phyloP scores from a whole-genome alignment of 1,140 invertebrate genomes.

The Orchesella cincta region DNA sequence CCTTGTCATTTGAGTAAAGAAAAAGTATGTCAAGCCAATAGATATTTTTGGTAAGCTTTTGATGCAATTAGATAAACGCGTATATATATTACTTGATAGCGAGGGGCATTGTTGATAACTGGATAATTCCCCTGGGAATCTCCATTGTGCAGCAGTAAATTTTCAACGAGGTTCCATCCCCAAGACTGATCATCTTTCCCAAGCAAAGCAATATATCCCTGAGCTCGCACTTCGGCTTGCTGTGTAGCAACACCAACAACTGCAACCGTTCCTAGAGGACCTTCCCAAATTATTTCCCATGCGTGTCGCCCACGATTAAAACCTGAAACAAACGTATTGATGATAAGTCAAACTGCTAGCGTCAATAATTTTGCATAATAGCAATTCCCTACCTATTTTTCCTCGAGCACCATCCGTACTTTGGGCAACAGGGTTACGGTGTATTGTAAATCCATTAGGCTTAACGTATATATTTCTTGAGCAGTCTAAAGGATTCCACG shows the following conservation, averaged over 20 bases:
- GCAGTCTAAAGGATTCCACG: slow-evolving; percentile 97
- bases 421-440: slow-evolving; percentile 97
- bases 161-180: slow-evolving; percentile 99
- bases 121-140: slow-evolving; percentile 95
- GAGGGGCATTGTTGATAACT: slow-evolving; percentile 91
- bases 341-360: background rate
- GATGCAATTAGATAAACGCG: background rate
- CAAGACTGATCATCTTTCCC: slow-evolving; percentile 96
- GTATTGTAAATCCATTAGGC: slow-evolving; percentile 94
- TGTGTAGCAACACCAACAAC: slow-evolving; percentile 94
- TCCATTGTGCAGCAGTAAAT: slow-evolving; percentile 94
- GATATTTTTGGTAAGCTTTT: background rate
- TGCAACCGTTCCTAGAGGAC: slow-evolving; percentile 91
- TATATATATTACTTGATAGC: slow-evolving; percentile 80
- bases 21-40: slow-evolving; percentile 32
- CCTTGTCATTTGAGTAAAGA: slow-evolving; percentile 60
- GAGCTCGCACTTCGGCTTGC: slow-evolving; percentile 67
- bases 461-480: slow-evolving; percentile 96
- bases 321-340: slow-evolving; percentile 63
- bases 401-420: slow-evolving; percentile 95
- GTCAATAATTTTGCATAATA: background rate
- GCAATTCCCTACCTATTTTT: slow-evolving; percentile 67
- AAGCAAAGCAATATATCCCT: slow-evolving; percentile 85
- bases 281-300: slow-evolving; percentile 99
- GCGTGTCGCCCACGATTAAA: slow-evolving; percentile 91